Conservation (phyloP, 2,113 vertebrate species). For the Leiothrix lutea region DNA sequence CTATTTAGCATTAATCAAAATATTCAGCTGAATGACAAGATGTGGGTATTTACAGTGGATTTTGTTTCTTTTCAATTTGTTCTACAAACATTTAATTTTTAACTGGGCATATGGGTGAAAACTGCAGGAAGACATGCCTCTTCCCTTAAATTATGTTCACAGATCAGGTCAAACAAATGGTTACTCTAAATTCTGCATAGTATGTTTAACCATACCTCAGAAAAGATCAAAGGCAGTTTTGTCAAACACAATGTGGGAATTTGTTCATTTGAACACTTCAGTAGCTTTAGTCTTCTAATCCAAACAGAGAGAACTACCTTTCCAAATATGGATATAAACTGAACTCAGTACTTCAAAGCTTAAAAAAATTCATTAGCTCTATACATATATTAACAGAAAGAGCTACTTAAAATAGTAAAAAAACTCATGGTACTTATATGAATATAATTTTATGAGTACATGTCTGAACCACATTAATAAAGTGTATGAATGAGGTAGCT, state of each 20-base stretch:
- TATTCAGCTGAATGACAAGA: background rate
- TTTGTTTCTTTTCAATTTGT: background rate
- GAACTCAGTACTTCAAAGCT: background rate
- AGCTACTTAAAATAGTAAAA: background rate
- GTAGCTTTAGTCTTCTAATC: background rate
- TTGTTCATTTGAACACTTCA: background rate
- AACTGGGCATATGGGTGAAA: background rate
- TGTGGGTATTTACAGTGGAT: background rate
- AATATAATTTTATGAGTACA: background rate
- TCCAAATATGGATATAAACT: background rate
- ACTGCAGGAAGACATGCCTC: background rate
- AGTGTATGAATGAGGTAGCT: background rate
- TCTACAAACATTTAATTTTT: background rate
- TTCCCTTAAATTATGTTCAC: background rate
- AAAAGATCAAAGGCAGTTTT: background rate
- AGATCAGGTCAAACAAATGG: background rate
- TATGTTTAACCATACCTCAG: background rate
- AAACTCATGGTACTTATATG: background rate
- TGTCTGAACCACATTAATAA: background rate
- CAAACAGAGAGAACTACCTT: background rate
- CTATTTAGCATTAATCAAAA: background rate
- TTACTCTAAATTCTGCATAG: background rate
- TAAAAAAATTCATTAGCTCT: background rate
- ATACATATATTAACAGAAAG: background rate
- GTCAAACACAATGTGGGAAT: background rate